Conservation (phyloP, 37 sponge, comb jelly and placozoan species). For the Geodia barretti region DNA sequence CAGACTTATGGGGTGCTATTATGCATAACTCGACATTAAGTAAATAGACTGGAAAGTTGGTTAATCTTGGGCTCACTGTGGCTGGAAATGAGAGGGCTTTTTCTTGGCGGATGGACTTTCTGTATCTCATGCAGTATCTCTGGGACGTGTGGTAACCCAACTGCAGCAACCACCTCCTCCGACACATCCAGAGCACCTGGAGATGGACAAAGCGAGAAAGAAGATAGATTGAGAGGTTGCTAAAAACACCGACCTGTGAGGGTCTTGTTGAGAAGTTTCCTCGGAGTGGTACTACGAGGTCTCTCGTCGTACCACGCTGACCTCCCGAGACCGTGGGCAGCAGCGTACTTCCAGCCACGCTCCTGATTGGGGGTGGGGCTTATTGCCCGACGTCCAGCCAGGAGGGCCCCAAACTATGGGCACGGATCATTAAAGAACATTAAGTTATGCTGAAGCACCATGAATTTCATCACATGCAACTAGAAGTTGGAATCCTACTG, state of each 20-base stretch:
- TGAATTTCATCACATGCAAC: too few relatives aligned
- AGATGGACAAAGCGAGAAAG: not conserved
- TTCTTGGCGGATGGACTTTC: slow-evolving; percentile 1
- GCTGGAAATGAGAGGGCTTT: not conserved
- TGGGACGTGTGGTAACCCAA: slow-evolving; percentile 64
- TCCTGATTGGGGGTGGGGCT: not conserved
- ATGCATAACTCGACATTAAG: too few relatives aligned
- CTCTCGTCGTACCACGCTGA: not conserved
- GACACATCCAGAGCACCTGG: slow-evolving; percentile 75
- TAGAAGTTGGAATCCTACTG: too few relatives aligned
- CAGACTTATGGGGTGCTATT: too few relatives aligned
- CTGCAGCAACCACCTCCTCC: slow-evolving; percentile 62
- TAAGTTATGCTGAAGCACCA: too few relatives aligned
- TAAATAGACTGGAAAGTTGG: too few relatives aligned
- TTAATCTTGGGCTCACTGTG: too few relatives aligned
- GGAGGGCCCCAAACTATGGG: not conserved
- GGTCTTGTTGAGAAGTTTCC: not conserved
- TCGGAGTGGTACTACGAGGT: not conserved
- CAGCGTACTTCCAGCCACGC: not conserved
- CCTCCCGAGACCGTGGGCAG: not conserved
- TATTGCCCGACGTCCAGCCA: not conserved
- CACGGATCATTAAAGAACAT: too few relatives aligned
- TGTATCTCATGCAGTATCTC: slow-evolving; percentile 51
- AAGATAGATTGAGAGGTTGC: not conserved
- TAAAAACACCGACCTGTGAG: not conserved